Evolutionary conservation across 2,797 vertebrate genomes (phyloP), one percentile per base, ranked within the genome.

Genomic region (Neopelma chrysocephalum): DNA sequence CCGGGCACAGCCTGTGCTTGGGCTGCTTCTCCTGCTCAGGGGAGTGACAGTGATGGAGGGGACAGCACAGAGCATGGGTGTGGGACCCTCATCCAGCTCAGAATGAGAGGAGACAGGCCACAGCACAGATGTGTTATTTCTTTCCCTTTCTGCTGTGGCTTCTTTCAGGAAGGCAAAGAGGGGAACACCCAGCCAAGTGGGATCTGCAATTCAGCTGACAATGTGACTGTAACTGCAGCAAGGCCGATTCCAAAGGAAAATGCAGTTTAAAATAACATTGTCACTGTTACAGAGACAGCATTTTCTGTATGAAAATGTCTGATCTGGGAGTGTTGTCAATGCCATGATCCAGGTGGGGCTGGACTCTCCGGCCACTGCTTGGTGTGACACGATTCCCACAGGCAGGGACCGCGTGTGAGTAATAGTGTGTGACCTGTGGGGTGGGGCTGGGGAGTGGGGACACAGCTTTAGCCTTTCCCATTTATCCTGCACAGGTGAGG

Each of bases 1-100:
- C 38, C 0, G 0, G 27, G 40, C 54, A 36, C 47, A 38, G 60
- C 29, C 29, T 1, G 0, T 0, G 2, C 43, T 20, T n/a, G 32
- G 23, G 12, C 19, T 1, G 1, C 19, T 58, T 48, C n/a, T 58
- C 58, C 53, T 53, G 29, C 29, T 45, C 45, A 7, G 12, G 17
- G 0, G 14, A 38, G 23, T 60, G 38, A 38, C 6, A 29, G 22
- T 9, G 60, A n/a, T 2, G 0, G 23, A 62, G 12, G 34, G 56
- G 26, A 42, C 22, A 43, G 66, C 21, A 32, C 68, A 38, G 19
- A 50, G 66, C 47, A 22, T 16, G 10, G 14, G 19, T 69, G 66
- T 50, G 47, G 48, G 47, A 50, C 47, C 65, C 47, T 69, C 47
- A 50, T 50, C 66, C 66, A 69, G 26, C 15, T 69, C 47, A 34